Evolutionary conservation across 2,113 vertebrate genomes (phyloP).

Genomic region (Python bivittatus): DNA sequence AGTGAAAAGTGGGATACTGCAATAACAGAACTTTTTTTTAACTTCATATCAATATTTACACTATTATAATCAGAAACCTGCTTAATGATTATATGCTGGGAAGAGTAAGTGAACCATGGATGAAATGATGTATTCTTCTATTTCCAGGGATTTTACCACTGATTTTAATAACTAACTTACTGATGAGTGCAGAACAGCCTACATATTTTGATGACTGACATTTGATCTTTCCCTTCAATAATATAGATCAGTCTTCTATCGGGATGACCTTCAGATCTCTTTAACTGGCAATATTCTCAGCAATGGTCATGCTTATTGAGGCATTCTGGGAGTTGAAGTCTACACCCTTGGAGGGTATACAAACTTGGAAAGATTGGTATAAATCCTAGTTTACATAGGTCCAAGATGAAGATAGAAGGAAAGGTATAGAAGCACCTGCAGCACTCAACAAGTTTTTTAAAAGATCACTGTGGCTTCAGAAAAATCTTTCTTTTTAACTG

Average conservation of each 20-base stretch:
- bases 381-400: not conserved
- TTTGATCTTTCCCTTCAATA: not conserved
- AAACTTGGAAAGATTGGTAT: not conserved
- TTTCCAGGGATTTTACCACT: not conserved
- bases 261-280: not conserved
- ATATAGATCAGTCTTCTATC: not conserved
- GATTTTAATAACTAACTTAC: not conserved
- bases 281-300: not conserved
- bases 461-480: not conserved
- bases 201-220: not conserved
- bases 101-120: not conserved
- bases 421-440: not conserved
- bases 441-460: not conserved
- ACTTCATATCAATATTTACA: not conserved
- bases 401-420: not conserved
- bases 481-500: not conserved
- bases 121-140: not conserved
- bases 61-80: not conserved
- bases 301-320: not conserved
- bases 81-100: not conserved
- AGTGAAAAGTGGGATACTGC: not conserved
- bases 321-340: not conserved
- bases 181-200: not conserved
- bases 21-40: not conserved
- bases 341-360: not conserved